Evolutionary conservation across 2,888 invertebrate genomes (phyloP).

Genomic region (Blastobasis adustella): DNA sequence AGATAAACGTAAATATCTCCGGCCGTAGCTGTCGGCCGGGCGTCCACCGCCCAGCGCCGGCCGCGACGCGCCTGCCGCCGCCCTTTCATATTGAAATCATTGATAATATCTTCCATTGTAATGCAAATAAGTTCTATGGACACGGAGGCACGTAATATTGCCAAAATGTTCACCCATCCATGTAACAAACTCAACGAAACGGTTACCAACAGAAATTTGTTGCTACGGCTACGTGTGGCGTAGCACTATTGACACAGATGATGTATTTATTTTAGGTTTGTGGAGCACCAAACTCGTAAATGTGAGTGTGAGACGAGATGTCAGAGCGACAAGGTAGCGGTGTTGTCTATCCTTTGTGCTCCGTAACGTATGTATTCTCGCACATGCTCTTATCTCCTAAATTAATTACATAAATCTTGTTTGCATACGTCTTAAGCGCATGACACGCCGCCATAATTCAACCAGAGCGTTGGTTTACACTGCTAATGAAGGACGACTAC

Average conservation of each 20-base stretch:
- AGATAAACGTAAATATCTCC: conserved; percentile 74
- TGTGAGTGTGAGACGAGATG: no score
- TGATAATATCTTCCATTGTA: conserved; percentile 28
- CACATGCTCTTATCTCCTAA: conserved; percentile 68
- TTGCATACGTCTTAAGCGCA: conserved; percentile 72
- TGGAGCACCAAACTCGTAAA: no score
- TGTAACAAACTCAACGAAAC: no score
- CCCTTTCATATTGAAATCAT: conserved; percentile 31
- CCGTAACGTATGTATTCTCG: conserved; percentile 53
- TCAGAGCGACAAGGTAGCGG: conserved; percentile 6
- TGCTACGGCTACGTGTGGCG: no score
- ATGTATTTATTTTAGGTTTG: no score
- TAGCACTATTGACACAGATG: no score
- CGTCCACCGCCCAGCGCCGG: conserved; percentile 13
- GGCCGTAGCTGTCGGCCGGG: conserved; percentile 51
- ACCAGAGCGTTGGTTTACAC: conserved; percentile 58
- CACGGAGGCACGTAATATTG: no score
- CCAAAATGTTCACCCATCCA: no score
- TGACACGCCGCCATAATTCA: conserved; percentile 69
- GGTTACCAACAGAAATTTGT: no score
- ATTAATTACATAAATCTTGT: conserved; percentile 76
- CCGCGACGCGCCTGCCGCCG: conserved; percentile 25
- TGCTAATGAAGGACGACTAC: conserved; percentile 65
- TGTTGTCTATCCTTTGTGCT: conserved; percentile 48
- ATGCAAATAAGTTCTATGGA: not conserved